Base-by-base conservation (phyloP, 2,888 invertebrate genomes). In the Drosophila birchii region DNA sequence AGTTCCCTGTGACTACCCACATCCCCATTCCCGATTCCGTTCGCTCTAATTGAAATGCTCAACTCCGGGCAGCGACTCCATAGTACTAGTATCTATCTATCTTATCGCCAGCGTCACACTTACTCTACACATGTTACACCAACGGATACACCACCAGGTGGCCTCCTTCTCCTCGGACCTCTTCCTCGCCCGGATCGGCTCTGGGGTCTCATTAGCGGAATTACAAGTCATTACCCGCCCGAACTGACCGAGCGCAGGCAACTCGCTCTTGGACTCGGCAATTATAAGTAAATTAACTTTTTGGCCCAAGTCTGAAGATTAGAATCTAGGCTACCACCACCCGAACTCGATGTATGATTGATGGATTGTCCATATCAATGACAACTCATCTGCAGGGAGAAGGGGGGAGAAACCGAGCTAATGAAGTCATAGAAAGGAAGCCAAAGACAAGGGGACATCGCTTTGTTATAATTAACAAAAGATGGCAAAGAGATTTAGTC, bases 211-310 rank as follows among this genome's bases (percentile, higher is more conserved):
- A 90, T 90, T 91, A 89, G 88, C 86, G 84, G 77, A 88, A 90
- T 88, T 89, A 90, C 91, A 90, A 90, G 90, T 90, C 89, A 91
- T 91, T 90, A 88, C 78, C 78, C 67, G 75, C 51, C 63, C 61
- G 66, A 71, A 69, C 75, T 74, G 82, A 68, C 49, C 60, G 60
- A n/a, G 18, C 45, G 20, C 45, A 47, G 64, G 47, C 54, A 36
- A 45, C 45, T 75, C 45, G 45, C 36, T 43, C 57, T 68, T 20
- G 68, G 69, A 51, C 60, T 60, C 59, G 78, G 79, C 82, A 88
- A 88, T 88, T 88, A 88, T 88, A 88, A 88, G 78, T 86, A 79
- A 88, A 90, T 88, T 90, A 88, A 77, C 79, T 78, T 86, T 86
- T 89, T 85, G 83, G 75, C 62, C 75, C 64, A 71, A 88, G 75